Base-by-base conservation (phyloP, 2,888 invertebrate genomes). In the Drosophila koepferae region DNA sequence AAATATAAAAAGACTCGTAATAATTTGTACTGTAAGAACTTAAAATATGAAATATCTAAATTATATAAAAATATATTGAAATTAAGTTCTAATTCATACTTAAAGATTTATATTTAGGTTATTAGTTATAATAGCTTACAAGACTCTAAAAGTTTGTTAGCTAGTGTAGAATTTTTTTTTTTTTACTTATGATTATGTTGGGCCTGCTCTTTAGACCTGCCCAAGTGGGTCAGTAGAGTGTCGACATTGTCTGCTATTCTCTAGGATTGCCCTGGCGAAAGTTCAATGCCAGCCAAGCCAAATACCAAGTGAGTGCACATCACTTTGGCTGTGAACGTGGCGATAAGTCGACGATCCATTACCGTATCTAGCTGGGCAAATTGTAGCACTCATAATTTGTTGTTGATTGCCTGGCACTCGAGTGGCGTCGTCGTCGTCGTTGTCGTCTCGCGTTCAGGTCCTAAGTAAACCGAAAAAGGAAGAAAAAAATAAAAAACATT, bases 371-470 rank as follows among this genome's bases (percentile, higher is more conserved):
- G 61, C 63, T 66, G 65, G 72, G 79, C 74, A 88, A 82, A 89
- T 77, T 88, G 83, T 90, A 82, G 90, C 86, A 89, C 88, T 85
- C 85, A 86, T 86, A 86, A 86, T 86, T 86, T 86, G 90, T 88
- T 90, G 82, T 90, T 90, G 85, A 90, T 86, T 86, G 90, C 90
- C 89, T 78, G 86, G 81, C 85, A 90, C 85, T 78, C 51, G 46
- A 78, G 76, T 68, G 68, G 58, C 67, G 51, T 58, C 63, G 46
- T 53, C 34, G 46, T 58, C 63, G 46, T 53, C 34, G 46, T 58
- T 56, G 59, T 73, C 40, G 46, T 59, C 60, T 73, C 40, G 43
- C 46, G 55, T 53, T 60, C 46, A 44, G 41, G 80, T 81, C 81
- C 85, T 86, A 86, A 86, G 81, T 83, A 86, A 86, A 86, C 89